Conservation (phyloP, 2,113 vertebrate species). For the Toxotes jaculatrix region DNA sequence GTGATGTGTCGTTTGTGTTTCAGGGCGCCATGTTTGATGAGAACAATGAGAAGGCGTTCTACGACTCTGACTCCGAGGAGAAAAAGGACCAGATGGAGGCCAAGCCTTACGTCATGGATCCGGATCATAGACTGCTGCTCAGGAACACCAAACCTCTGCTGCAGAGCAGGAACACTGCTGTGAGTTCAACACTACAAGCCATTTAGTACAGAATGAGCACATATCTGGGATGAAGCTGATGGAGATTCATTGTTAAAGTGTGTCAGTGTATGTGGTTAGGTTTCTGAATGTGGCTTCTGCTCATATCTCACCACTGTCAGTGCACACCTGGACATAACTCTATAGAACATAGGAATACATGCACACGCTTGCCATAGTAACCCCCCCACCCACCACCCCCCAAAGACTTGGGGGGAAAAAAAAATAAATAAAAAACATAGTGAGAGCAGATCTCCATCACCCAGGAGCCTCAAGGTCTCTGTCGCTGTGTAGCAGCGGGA, state of each 20-base stretch:
- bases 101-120: conserved; percentile 92
- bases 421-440: background rate
- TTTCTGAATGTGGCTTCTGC: background rate
- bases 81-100: conserved; percentile 79
- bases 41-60: conserved; percentile 88
- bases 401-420: too few species aligned
- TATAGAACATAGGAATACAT: background rate
- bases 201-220: background rate
- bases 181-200: conserved; percentile 75
- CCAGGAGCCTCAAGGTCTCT: conserved; percentile 78
- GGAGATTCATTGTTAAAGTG: background rate
- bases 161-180: conserved; percentile 97
- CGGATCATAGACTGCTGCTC: conserved; percentile 94
- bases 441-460: conserved; percentile 76
- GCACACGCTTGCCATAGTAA: conserved; percentile 4
- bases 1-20: conserved; percentile 38
- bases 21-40: conserved; percentile 87
- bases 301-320: background rate
- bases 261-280: too few species aligned
- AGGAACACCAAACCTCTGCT: conserved; percentile 96
- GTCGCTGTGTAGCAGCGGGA: conserved; percentile 62
- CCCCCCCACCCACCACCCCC: background rate
- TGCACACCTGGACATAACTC: too few species aligned
- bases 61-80: conserved; percentile 91
- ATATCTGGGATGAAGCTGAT: background rate